Conservation (phyloP, 2,888 invertebrate genomes). For the Brachyptera putata region DNA sequence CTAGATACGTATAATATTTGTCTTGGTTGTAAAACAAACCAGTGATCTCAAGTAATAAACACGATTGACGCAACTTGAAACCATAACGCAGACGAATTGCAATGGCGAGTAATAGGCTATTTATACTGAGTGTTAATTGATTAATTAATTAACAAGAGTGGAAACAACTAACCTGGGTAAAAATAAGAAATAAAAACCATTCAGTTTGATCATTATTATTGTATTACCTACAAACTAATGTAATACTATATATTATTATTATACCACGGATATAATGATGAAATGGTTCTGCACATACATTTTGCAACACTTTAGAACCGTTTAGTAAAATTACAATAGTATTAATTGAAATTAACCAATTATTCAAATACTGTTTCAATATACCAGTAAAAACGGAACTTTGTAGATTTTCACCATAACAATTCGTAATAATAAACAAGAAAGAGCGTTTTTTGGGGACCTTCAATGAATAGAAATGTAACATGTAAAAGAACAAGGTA, state of each 20-base stretch:
- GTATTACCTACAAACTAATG: conserved; percentile 34
- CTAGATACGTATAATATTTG: too few relatives aligned
- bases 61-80: too few relatives aligned
- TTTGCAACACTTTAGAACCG: conserved; percentile 33
- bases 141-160: conserved; percentile 6
- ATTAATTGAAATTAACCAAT: conserved; percentile 34
- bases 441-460: conserved; percentile 33
- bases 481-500: conserved; percentile 30
- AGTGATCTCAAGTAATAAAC: too few relatives aligned
- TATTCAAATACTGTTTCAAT: conserved; percentile 32
- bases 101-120: too few relatives aligned
- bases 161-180: conserved; percentile 26
- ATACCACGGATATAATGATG: conserved; percentile 33
- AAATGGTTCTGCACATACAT: conserved; percentile 27
- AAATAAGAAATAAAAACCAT: conserved; percentile 32
- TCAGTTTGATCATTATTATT: conserved; percentile 33
- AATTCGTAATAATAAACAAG: conserved; percentile 33
- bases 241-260: too few relatives aligned
- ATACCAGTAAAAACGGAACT: conserved; percentile 35
- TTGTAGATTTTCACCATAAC: conserved; percentile 32
- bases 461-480: conserved; percentile 36
- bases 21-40: too few relatives aligned
- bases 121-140: too few relatives aligned
- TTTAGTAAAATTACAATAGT: conserved; percentile 33
- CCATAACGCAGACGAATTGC: not conserved